phyloP scores from a whole-genome alignment of 1,140 invertebrate genomes.

The Drusus annulatus region DNA sequence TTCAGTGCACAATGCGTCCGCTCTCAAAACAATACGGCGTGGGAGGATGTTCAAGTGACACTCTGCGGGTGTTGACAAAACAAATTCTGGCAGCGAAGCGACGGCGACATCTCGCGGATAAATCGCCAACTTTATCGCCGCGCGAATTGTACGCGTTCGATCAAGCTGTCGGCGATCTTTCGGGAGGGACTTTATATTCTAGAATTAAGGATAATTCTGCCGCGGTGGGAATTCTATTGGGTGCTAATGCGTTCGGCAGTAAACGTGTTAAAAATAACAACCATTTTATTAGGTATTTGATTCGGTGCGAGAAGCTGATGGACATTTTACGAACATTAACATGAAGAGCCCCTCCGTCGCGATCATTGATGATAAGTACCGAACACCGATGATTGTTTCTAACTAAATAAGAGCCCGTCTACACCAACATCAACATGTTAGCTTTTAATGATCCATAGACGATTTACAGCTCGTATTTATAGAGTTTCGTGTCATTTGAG shows the following conservation, averaged over 20 bases:
- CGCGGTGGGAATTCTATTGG: constrained; percentile 30
- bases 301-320: background rate
- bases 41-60: constrained; percentile 20
- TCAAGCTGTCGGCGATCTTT: constrained; percentile 41
- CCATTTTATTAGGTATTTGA: constrained; percentile 17
- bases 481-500: constrained; percentile 45
- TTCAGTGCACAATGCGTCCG: constrained; percentile 44
- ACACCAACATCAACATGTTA: constrained; percentile 13
- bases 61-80: constrained; percentile 31
- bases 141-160: constrained; percentile 40
- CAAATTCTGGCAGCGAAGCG: constrained; percentile 7
- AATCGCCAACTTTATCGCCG: constrained; percentile 38
- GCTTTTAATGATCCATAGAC: constrained; percentile 43
- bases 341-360: background rate
- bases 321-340: background rate
- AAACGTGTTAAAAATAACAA: constrained; percentile 31
- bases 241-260: constrained; percentile 31
- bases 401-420: background rate
- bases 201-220: constrained; percentile 25
- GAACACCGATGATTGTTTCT: background rate
- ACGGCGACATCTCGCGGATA: constrained; percentile 21
- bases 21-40: constrained; percentile 42
- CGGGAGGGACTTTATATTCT: constrained; percentile 12
- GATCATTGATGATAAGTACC: background rate
- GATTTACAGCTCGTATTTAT: constrained; percentile 39